These are phyloP conservation scores for Pollenia labialis DNA, from an alignment of 2,888 invertebrate species.

Conservation along the genomic window DNA sequence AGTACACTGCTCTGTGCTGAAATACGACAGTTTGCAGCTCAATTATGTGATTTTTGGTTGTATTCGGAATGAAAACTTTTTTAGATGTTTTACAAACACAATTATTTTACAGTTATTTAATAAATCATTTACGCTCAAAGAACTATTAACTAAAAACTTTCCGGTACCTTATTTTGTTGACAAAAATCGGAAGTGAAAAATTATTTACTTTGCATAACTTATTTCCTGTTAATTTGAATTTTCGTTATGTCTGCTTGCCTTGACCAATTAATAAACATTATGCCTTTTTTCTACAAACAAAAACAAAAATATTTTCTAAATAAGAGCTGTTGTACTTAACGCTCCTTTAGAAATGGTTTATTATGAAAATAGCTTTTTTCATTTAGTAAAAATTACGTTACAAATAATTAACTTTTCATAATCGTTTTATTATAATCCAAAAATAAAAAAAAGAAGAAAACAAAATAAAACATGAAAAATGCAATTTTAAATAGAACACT, in stretches of 20 bases:
- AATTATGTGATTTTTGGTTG: too few relatives aligned
- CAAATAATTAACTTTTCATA: slow-evolving; percentile 47
- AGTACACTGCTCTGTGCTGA: too few relatives aligned
- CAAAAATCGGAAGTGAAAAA: background rate
- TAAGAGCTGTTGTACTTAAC: background rate
- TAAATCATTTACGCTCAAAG: too few relatives aligned
- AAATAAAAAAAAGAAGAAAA: background rate
- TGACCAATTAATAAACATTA: background rate
- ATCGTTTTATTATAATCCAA: slow-evolving; percentile 16
- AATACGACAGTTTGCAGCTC: too few relatives aligned
- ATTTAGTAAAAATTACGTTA: background rate
- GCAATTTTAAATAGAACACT: background rate
- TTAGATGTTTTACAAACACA: too few relatives aligned
- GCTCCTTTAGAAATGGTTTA: background rate
- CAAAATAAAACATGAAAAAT: background rate
- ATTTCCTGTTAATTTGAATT: background rate
- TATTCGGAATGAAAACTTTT: too few relatives aligned
- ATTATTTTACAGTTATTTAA: too few relatives aligned
- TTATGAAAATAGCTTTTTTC: background rate
- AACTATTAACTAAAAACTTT: too few relatives aligned
- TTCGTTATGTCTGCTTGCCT: background rate
- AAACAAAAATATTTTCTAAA: background rate
- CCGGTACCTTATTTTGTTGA: background rate
- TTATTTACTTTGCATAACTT: background rate
- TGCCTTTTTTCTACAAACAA: background rate